phyloP scores from a whole-genome alignment of 2,797 vertebrate species.

The Jordanella pulchra region DNA sequence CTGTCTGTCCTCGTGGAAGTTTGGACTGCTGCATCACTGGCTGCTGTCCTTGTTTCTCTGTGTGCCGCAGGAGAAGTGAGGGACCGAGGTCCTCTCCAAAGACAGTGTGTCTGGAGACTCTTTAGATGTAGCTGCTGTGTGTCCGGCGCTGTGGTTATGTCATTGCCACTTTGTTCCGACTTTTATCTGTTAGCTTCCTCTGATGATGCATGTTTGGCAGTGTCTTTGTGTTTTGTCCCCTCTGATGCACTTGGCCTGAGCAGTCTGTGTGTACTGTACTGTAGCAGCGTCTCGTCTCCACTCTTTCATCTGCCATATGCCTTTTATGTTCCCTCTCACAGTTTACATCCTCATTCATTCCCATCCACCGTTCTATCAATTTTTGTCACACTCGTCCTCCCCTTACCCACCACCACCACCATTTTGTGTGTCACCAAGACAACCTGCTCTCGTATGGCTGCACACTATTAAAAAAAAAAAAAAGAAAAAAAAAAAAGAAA shows the following conservation, averaged over 20 bases:
- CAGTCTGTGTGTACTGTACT: conserved; percentile 65
- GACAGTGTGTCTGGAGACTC: conserved; percentile 52
- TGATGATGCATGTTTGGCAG: conserved; percentile 74
- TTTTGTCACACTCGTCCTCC: conserved; percentile 60
- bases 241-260: conserved; percentile 72
- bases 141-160: conserved; percentile 61
- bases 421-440: conserved; percentile 72
- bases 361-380: conserved; percentile 52
- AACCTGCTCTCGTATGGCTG: conserved; percentile 70
- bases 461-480: conserved; percentile 37
- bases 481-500: conserved; percentile 23
- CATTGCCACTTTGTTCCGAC: conserved; percentile 67
- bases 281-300: conserved; percentile 66
- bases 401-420: conserved; percentile 11
- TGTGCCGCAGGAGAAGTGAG: conserved; percentile 60
- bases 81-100: conserved; percentile 42
- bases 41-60: conserved; percentile 65
- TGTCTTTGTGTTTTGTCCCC: conserved; percentile 63
- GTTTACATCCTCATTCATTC: conserved; percentile 47
- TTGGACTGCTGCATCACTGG: conserved; percentile 65
- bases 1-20: conserved; percentile 67
- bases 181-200: conserved; percentile 73
- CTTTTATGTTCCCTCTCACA: conserved; percentile 49
- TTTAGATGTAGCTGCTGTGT: conserved; percentile 51
- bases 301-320: conserved; percentile 57